These are phyloP conservation scores for Phortica okadai DNA, from an alignment of 2,888 invertebrate genomes.

Conservation along the genomic window DNA sequence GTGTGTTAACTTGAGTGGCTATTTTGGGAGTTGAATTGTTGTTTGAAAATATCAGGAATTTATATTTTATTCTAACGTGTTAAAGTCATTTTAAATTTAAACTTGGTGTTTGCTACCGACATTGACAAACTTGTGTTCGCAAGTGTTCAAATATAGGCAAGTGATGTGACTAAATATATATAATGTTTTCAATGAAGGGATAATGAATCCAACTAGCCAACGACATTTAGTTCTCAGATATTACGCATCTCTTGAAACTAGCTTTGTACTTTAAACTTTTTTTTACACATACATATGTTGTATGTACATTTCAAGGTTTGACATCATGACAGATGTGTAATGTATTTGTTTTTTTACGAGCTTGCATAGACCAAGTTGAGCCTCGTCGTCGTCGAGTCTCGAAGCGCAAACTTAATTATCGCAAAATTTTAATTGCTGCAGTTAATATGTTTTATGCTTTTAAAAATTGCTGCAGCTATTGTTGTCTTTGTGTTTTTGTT, in stretches of 20 bases:
- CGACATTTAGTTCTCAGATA: background rate
- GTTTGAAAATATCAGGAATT: background rate
- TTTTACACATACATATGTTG: background rate
- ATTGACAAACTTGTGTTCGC: too few species aligned
- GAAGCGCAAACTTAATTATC: slow-evolving; percentile 27
- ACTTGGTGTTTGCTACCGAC: background rate
- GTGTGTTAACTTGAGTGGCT: background rate
- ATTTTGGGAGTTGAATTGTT: background rate
- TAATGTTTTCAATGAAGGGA: too few species aligned
- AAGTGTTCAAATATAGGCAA: too few species aligned
- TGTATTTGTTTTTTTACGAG: background rate
- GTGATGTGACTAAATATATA: too few species aligned
- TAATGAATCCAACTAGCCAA: too few species aligned
- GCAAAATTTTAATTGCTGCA: slow-evolving; percentile 23
- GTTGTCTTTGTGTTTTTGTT: background rate
- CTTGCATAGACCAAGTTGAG: slow-evolving; percentile 8
- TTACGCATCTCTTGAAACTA: background rate
- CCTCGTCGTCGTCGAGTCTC: background rate
- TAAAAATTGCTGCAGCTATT: background rate
- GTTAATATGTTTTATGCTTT: slow-evolving; percentile 1
- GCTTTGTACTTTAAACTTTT: background rate
- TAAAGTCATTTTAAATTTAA: background rate
- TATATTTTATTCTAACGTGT: background rate
- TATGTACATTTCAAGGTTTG: slow-evolving; percentile 7
- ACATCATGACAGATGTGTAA: background rate